Base-by-base conservation (phyloP, 2,797 vertebrate genomes). In the Siniperca scherzeri region DNA sequence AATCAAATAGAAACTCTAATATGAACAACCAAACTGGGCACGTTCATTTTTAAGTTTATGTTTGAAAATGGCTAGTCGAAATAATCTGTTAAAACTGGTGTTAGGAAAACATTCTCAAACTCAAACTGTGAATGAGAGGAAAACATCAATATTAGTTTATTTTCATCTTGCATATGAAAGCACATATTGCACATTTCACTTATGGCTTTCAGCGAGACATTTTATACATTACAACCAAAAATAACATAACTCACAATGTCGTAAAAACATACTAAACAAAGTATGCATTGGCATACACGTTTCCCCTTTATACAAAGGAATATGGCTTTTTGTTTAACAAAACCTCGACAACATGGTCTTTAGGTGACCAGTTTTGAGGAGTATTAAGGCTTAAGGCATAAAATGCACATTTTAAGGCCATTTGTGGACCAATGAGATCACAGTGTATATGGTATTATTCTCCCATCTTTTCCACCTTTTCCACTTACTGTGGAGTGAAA, bases 241-340 rank as follows among this genome's bases (percentile, higher is more conserved):
- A 53, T 17, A 48, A 56, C 22, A 57, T 46, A n/a, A 60, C 4
- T 73, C 42, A 77, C 22, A 74, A 89, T 61, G 60, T 60, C 12
- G 33, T 53, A 78, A 77, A 73, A 80, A 88, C 75, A 82, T 68
- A 84, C 68, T 79, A 57, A 77, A 72, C 44, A 81, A 76, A 77
- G 22, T 91, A 94, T 90, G 89, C 92, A 93, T 70, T 85, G 50
- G 94, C 93, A 94, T 94, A 94, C 90, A 94, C 78, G 81, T 62
- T 38, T 70, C 48, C 83, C 91, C 87, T 95, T 95, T 89, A 77
- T 81, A 90, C 67, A 94, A 94, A 95, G 91, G 91, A 94, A 92
- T 91, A 93, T 82, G 64, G 33, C 74, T 89, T 88, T 89, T n/a
- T 74, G 12, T 77, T 78, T 30, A 48, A 85, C 30, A 80, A 57